These are phyloP conservation scores for Opisthograptis luteolata DNA, from an alignment of 2,888 invertebrate genomes.

Conservation along the genomic window DNA sequence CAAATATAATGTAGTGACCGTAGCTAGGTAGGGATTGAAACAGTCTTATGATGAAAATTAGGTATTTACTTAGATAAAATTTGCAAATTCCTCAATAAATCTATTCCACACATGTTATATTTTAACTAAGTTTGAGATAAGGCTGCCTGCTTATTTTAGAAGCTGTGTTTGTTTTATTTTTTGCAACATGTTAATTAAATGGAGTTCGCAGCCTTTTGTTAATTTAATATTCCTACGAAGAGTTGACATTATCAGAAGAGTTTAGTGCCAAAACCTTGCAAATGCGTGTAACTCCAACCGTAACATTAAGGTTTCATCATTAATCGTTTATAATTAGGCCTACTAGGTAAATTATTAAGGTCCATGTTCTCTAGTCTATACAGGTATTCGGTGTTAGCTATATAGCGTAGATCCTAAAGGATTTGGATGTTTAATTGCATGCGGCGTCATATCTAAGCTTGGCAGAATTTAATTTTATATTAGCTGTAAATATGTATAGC, in stretches of 20 bases:
- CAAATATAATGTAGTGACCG: conserved; percentile 13
- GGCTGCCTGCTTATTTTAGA: conserved; percentile 14
- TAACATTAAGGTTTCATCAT: conserved; percentile 31
- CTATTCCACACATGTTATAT: conserved; percentile 2
- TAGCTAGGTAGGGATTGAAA: conserved; percentile 38
- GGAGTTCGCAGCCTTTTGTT: conserved; percentile 7
- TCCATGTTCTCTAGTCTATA: conserved; percentile 62
- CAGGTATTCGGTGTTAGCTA: conserved; percentile 76
- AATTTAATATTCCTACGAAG: conserved; percentile 5
- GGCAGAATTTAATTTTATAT: conserved; percentile 9
- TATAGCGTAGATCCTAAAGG: conserved; percentile 64
- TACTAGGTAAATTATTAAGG: conserved; percentile 62
- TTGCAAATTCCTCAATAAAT: conserved; percentile 14
- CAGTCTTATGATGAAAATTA: conserved; percentile 44
- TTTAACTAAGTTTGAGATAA: not conserved
- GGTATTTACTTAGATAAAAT: conserved; percentile 32
- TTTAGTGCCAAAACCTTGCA: conserved; percentile 27
- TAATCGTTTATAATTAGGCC: conserved; percentile 60
- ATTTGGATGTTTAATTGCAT: conserved; percentile 52
- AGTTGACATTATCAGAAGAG: conserved; percentile 5
- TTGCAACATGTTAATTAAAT: too few relatives aligned
- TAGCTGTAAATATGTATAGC: conserved; percentile 1
- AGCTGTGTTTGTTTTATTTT: too few relatives aligned
- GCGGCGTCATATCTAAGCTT: conserved; percentile 47
- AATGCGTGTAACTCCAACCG: conserved; percentile 23